Conservation (phyloP, 2,797 vertebrate species). For the Anguilla pacifica region DNA sequence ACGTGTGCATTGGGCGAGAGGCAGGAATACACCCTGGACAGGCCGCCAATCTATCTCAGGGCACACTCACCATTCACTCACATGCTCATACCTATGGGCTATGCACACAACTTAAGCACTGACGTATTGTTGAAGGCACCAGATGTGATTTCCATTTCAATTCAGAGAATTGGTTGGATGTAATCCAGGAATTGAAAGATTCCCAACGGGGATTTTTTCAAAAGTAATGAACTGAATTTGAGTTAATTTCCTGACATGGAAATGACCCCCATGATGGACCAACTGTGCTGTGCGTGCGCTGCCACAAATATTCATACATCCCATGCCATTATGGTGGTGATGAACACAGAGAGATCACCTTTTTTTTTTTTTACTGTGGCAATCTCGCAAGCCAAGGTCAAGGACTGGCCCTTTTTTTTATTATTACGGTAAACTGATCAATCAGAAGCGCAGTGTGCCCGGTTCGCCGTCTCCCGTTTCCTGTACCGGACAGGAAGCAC, state of each 20-base stretch:
- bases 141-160: background rate
- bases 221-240: background rate
- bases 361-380: conserved; percentile 4
- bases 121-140: too few relatives aligned
- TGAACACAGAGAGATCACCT: background rate
- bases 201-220: background rate
- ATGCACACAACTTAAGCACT: too few relatives aligned
- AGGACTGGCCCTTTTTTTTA: conserved; percentile 4
- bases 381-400: conserved; percentile 25
- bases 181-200: background rate
- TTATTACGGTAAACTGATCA: conserved; percentile 8
- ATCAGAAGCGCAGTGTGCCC: background rate
- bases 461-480: conserved; percentile 10
- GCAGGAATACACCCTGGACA: too few relatives aligned
- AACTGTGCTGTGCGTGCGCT: background rate
- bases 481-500: background rate
- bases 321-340: background rate
- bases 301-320: background rate
- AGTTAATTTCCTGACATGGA: too few relatives aligned
- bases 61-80: too few relatives aligned
- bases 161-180: background rate
- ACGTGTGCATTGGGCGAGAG: too few relatives aligned
- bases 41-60: too few relatives aligned
- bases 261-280: too few relatives aligned
- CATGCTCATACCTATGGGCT: too few relatives aligned